Base-by-base conservation (phyloP, 2,888 invertebrate genomes). In the Eustalomyia histrio region DNA sequence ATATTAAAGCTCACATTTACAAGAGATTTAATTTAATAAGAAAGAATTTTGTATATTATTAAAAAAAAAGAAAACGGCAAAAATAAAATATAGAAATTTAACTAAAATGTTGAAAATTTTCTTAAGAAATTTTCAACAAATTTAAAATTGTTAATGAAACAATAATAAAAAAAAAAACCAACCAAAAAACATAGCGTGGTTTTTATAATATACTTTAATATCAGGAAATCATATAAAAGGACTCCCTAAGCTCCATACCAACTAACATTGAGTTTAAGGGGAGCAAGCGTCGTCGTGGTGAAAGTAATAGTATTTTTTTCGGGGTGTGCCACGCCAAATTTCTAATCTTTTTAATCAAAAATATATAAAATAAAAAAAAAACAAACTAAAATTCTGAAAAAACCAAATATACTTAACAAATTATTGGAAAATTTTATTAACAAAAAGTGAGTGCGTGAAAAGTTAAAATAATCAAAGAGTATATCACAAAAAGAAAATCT, bases 321-420 rank as follows among this genome's bases (percentile, higher is more conserved):
- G 81, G 81, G 80, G 81, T 75, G 81, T 81, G 81, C 74, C 81
- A 78, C 78, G 74, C 65, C 78, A 78, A 69, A n/a, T 47, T n/a
- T n/a, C 2, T 3, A n/a, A 14, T 47, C 14, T 61, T 33, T 57
- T 57, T 57, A 33, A 14, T 7, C 7, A 21, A 12, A 55, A 17
- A 24, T 24, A 16, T 16, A 18, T 9, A 18, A 17, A 50, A 69
- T 33, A 50, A 64, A 47, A 64, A n/a, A 72, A 33, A 47, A 4
- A 29, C 14, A 68, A 63, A 75, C 16, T 39, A 80, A 73, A 64
- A 43, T 29, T 35, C n/a, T 8, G 12, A 57, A 14, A 55, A 47
- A 68, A 52, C 10, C 0, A 35, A 43, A 18, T 8, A 29, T 29
- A 6, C 29, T 29, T 29, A 29, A 29, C 7, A 33, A 53, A 35